These are phyloP conservation scores for Unio delphinus DNA, from an alignment of 2,888 invertebrate species.

Conservation along the genomic window DNA sequence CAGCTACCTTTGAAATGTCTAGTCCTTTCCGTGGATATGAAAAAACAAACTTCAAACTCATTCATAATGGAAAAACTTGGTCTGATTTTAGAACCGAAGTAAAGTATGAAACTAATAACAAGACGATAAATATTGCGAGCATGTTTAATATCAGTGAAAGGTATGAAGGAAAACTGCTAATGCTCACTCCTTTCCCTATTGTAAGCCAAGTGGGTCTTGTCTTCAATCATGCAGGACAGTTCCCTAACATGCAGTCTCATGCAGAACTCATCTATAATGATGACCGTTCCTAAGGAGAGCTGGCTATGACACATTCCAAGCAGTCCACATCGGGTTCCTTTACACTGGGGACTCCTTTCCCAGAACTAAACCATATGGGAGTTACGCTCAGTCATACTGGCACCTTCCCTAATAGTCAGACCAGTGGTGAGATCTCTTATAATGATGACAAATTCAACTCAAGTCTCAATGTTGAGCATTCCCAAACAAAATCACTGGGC, in stretches of 20 bases:
- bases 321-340: conserved; percentile 19
- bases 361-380: conserved; percentile 3
- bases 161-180: conserved; percentile 24
- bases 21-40: too few relatives aligned
- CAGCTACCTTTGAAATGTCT: too few relatives aligned
- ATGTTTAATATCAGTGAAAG: conserved; percentile 24
- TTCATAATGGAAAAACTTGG: too few relatives aligned
- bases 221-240: conserved; percentile 29
- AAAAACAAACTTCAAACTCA: too few relatives aligned
- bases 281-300: conserved; percentile 18
- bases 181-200: conserved; percentile 40
- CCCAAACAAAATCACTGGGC: neutral
- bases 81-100: too few relatives aligned
- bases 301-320: conserved; percentile 22
- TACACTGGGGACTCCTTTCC: conserved; percentile 30
- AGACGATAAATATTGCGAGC: too few relatives aligned
- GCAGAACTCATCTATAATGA: conserved; percentile 33
- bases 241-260: conserved; percentile 28
- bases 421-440: conserved; percentile 8
- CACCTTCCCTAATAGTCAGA: conserved; percentile 2
- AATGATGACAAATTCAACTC: conserved; percentile 9
- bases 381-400: conserved; percentile 6
- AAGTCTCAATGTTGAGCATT: conserved; percentile 6
- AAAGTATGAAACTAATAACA: too few relatives aligned
- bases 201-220: conserved; percentile 27